Percentiles rank a stretch among this genome's conserved stretches.
Evolutionary conservation across 1,140 invertebrate species (phyloP).

Genomic region (Tribolium madens): DNA sequence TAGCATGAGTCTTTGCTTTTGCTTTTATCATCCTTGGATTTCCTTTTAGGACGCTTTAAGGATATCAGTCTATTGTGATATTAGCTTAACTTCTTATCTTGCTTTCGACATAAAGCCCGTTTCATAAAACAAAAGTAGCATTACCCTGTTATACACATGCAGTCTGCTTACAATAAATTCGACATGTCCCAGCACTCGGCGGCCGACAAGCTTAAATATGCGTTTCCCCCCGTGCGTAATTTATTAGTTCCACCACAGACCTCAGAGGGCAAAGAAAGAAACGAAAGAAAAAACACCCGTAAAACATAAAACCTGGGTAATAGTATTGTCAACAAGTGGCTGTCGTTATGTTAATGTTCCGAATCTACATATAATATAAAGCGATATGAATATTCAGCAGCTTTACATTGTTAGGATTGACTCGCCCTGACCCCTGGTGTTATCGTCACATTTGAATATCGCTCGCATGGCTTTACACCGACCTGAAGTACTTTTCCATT

Average conservation of each 20-base stretch:
- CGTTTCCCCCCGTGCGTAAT: not conserved
- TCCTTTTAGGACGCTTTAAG: not conserved
- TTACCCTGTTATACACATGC: not conserved
- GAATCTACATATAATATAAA: constrained; percentile 57
- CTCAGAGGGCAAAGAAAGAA: constrained; percentile 22
- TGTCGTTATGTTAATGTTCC: constrained; percentile 40
- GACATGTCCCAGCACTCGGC: not conserved
- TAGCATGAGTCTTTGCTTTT: too few species aligned
- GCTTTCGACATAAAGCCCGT: not conserved
- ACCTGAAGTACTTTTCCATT: constrained; percentile 26
- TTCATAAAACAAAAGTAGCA: not conserved
- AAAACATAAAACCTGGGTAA: constrained; percentile 38
- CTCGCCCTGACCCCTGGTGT: constrained; percentile 53
- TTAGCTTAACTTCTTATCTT: not conserved
- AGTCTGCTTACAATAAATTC: not conserved
- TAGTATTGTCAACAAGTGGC: constrained; percentile 39
- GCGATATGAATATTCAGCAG: constrained; percentile 54
- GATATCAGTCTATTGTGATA: not conserved
- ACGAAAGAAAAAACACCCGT: constrained; percentile 35
- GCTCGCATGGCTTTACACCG: constrained; percentile 28
- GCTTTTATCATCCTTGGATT: too few species aligned
- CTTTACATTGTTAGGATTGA: constrained; percentile 47
- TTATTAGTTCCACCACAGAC: not conserved
- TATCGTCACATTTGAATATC: constrained; percentile 53
- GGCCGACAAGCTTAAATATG: constrained; percentile 19